Percentiles rank a stretch among this genome's conserved stretches.
phyloP scores from a whole-genome alignment of 2,797 vertebrate species.

The Chelon auratus region DNA sequence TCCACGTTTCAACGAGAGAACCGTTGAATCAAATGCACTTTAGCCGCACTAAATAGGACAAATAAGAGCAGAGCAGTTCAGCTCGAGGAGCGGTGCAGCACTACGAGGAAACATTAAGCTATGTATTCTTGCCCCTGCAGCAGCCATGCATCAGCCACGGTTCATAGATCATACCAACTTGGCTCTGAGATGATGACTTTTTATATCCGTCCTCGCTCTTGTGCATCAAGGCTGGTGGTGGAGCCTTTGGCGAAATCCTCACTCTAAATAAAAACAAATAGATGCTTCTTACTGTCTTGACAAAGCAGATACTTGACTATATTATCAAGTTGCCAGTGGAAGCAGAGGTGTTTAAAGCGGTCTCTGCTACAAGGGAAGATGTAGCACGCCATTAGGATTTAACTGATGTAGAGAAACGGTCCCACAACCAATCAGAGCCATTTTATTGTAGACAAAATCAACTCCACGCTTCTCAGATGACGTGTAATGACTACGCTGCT shows the following conservation, averaged over 20 bases:
- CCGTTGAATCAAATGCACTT: conserved; percentile 32
- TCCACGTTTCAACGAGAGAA: conserved; percentile 9
- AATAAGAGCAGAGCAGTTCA: conserved; percentile 41
- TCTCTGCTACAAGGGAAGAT: too few relatives aligned
- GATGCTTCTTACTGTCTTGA: conserved; percentile 18
- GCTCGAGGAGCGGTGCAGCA: conserved; percentile 3
- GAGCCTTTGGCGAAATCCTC: too few relatives aligned
- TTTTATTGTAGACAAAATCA: too few relatives aligned
- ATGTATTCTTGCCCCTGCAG: conserved; percentile 36
- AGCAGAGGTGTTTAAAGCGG: neutral
- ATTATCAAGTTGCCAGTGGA: neutral
- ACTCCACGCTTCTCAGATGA: too few relatives aligned
- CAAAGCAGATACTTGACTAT: conserved; percentile 5
- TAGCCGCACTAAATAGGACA: conserved; percentile 36
- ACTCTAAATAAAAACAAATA: conserved; percentile 22
- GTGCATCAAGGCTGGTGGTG: neutral
- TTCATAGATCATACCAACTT: conserved; percentile 57
- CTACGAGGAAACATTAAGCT: conserved; percentile 49
- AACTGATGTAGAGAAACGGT: too few relatives aligned
- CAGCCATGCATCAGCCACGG: conserved; percentile 51
- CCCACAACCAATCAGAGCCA: too few relatives aligned
- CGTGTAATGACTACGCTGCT: too few relatives aligned
- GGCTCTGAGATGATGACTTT: conserved; percentile 41
- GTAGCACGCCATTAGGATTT: too few relatives aligned
- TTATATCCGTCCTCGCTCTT: conserved; percentile 23